These are phyloP conservation scores for Heliopora coerulea DNA, from an alignment of 92 coral and sea anemone genomes.

Conservation along the genomic window DNA sequence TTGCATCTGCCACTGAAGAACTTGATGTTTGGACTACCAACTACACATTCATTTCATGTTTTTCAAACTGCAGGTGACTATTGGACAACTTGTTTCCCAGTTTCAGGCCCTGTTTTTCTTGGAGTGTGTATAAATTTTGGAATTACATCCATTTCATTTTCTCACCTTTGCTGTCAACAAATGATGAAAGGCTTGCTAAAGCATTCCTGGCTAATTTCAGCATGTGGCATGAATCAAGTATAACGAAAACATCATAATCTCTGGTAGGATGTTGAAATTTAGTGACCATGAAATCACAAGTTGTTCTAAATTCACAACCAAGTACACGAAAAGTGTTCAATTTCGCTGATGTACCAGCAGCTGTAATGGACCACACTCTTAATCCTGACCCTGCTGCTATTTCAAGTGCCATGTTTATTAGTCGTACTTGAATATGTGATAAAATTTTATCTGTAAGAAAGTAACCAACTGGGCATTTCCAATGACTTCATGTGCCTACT, in stretches of 20 bases:
- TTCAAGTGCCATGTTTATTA: background rate
- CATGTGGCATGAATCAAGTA: slow-evolving; percentile 25
- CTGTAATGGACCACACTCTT: slow-evolving; percentile 17
- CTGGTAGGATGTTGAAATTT: slow-evolving; percentile 7
- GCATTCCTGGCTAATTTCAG: slow-evolving; percentile 25
- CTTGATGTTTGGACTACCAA: slow-evolving; percentile 11
- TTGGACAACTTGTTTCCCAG: too few species aligned
- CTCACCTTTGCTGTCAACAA: background rate
- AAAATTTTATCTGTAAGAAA: slow-evolving; percentile 3
- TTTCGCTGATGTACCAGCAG: slow-evolving; percentile 12
- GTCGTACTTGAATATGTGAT: background rate
- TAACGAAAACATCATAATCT: slow-evolving; percentile 7
- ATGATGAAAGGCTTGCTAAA: background rate
- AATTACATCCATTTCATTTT: background rate
- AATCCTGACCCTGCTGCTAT: slow-evolving; percentile 20
- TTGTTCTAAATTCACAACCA: slow-evolving; percentile 13
- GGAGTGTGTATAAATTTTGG: too few species aligned
- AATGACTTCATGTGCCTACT: slow-evolving; percentile 11
- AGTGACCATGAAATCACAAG: slow-evolving; percentile 1
- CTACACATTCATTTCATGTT: slow-evolving; percentile 28
- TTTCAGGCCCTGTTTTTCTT: too few species aligned
- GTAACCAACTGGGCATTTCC: slow-evolving; percentile 31
- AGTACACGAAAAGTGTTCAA: slow-evolving; percentile 3
- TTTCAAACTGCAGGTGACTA: background rate
- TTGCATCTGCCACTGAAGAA: slow-evolving; percentile 14